Conservation (phyloP, 2,113 vertebrate species). For the Acrocephalus arundinaceus region DNA sequence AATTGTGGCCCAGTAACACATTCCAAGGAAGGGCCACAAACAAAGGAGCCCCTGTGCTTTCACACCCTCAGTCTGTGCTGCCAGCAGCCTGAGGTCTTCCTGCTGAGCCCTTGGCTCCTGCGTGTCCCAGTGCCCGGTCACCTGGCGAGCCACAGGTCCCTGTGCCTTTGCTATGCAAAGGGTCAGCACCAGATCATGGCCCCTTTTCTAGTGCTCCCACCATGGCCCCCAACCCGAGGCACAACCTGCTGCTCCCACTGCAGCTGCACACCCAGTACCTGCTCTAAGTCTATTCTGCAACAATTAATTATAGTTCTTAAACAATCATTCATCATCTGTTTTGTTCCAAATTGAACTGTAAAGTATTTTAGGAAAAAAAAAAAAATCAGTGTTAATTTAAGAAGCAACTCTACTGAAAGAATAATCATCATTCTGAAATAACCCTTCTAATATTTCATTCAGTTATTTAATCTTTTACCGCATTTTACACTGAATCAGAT, state of each 20-base stretch:
- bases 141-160: background rate
- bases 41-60: background rate
- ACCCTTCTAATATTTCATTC: background rate
- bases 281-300: background rate
- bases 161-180: background rate
- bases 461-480: background rate
- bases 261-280: background rate
- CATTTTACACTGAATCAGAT: background rate
- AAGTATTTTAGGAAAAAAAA: background rate
- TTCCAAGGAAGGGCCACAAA: background rate
- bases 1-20: background rate
- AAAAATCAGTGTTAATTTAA: background rate
- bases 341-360: background rate
- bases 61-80: background rate
- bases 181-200: background rate
- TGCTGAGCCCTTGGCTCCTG: background rate
- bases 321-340: background rate
- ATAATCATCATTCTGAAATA: background rate
- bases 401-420: background rate
- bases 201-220: background rate
- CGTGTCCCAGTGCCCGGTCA: accelerated
- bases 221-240: background rate
- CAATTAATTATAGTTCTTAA: background rate
- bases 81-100: accelerated
- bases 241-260: background rate